Evolutionary conservation across 2,888 invertebrate species (phyloP).

Genomic region (Ochlodes sylvanus): DNA sequence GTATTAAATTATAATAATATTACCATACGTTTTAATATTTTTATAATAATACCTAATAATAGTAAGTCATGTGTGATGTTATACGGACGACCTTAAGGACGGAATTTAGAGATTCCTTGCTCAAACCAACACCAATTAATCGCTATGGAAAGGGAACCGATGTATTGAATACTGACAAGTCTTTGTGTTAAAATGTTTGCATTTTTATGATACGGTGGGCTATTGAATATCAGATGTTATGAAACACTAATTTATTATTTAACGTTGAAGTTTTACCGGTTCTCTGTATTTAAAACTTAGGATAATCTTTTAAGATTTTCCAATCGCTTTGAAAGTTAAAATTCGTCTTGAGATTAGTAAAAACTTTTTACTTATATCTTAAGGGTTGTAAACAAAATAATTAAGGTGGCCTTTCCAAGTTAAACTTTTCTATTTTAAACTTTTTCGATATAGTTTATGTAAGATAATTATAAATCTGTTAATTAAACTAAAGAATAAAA

Average conservation of each 20-base stretch:
- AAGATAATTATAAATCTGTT: slow-evolving; percentile 63
- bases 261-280: background rate
- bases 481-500: slow-evolving; percentile 52
- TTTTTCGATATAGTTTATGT: slow-evolving; percentile 77
- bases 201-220: slow-evolving; percentile 16
- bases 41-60: too few relatives aligned
- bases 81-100: slow-evolving; percentile 19
- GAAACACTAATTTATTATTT: background rate
- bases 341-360: slow-evolving; percentile 35
- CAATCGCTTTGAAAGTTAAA: slow-evolving; percentile 34
- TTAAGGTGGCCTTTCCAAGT: slow-evolving; percentile 82
- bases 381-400: slow-evolving; percentile 36
- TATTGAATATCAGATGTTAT: background rate
- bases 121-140: slow-evolving; percentile 34
- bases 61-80: background rate
- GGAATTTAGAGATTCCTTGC: slow-evolving; percentile 29
- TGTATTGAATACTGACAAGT: slow-evolving; percentile 14
- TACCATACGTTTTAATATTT: too few relatives aligned
- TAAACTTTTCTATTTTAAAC: slow-evolving; percentile 75
- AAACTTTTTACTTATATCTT: slow-evolving; percentile 34
- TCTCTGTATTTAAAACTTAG: slow-evolving; percentile 23
- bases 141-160: slow-evolving; percentile 22
- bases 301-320: slow-evolving; percentile 26
- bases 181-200: slow-evolving; percentile 23
- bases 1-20: too few relatives aligned